These are phyloP conservation scores for Rhinogobius similis DNA, from an alignment of 2,113 vertebrate genomes.

Conservation along the genomic window DNA sequence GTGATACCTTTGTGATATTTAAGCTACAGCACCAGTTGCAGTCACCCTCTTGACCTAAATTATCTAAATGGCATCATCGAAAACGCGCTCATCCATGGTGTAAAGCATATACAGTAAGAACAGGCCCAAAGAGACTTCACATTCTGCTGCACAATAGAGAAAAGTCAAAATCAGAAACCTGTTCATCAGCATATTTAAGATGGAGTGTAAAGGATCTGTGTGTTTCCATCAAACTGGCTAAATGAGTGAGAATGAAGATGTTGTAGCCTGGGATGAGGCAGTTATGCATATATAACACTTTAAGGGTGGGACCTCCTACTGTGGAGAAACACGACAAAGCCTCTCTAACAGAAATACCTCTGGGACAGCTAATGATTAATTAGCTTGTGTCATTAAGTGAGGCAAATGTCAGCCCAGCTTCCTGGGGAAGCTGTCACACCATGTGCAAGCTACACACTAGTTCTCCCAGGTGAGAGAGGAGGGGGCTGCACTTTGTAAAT, in stretches of 20 bases:
- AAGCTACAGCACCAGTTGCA: neutral
- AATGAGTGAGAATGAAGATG: constrained; percentile 77
- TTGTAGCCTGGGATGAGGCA: constrained; percentile 75
- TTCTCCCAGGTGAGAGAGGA: constrained; percentile 65
- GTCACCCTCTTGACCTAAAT: neutral
- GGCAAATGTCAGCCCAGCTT: constrained; percentile 95
- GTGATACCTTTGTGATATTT: neutral
- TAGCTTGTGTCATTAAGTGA: constrained; percentile 97
- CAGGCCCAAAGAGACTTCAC: neutral
- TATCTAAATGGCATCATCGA: neutral
- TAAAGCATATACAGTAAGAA: neutral
- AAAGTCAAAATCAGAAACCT: constrained; percentile 26
- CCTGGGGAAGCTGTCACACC: constrained; percentile 87
- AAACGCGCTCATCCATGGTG: neutral
- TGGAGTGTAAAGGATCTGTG: constrained; percentile 55
- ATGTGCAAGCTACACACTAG: constrained; percentile 74
- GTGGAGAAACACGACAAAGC: constrained; percentile 86
- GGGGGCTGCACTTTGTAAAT: constrained; percentile 58
- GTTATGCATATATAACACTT: constrained; percentile 84
- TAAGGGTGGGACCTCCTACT: constrained; percentile 87
- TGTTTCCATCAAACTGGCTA: constrained; percentile 69
- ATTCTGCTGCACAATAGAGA: constrained; percentile 5
- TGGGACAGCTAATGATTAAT: constrained; percentile 99
- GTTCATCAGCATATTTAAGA: constrained; percentile 51
- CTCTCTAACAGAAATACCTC: constrained; percentile 90